Base-by-base conservation (phyloP, 2,113 vertebrate species). In the Entosphenus tridentatus region DNA sequence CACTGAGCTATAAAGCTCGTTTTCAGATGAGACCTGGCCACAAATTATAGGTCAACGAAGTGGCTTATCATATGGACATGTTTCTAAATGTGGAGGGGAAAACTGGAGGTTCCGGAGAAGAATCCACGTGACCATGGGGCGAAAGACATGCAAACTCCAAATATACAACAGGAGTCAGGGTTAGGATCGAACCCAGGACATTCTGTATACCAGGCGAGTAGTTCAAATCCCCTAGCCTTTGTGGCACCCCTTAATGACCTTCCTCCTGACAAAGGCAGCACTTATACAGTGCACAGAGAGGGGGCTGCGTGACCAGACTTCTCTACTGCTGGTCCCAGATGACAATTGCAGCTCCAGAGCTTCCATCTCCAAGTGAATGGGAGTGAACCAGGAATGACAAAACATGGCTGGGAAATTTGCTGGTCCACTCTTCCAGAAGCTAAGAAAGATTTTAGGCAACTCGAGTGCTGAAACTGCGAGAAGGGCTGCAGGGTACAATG, bases 361-460 rank as follows among this genome's bases (percentile, higher is more conserved):
- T 65, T 65, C 62, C 62, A 65, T 65, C 62, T 65, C 62, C 62
- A 65, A 65, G 62, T 65, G 62, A 65, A 10, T 65, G 10, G 62
- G 62, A 9, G 62, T 65, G 62, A 21, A 65, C n/a, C 62, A 65
- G 21, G 10, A 65, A 21, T 65, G 10, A 65, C 10, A 65, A 65
- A 4, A 65, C 21, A 21, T 65, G 8, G 10, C 9, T 65, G 62
- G 62, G 2, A 65, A 65, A 11, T 11, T 65, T 65, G 62, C 8
- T 65, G 62, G 62, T 11, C 62, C 9, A 65, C 10, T 65, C 62
- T 8, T 65, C 62, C 62, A 65, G 62, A 65, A 65, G 62, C 9
- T 65, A 16, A 8, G 21, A 65, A 65, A 11, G 8, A 8, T 16
- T 9, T n/a, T 65, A 2, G 62, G 8, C n/a, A 65, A 65, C 62